phyloP scores from a whole-genome alignment of 2,888 invertebrate genomes.

The Agapetus fuscipes region DNA sequence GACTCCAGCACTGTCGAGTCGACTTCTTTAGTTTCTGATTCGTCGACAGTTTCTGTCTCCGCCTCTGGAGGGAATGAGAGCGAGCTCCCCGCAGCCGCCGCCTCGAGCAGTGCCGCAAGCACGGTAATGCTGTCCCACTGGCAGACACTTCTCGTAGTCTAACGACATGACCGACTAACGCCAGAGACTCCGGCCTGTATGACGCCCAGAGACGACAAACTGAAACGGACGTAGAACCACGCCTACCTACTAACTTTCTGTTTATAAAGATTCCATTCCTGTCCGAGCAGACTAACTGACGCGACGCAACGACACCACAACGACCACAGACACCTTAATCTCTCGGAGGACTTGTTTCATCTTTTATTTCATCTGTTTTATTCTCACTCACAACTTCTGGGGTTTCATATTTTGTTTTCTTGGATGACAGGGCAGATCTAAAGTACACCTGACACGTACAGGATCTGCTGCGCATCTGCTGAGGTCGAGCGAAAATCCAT shows the following conservation, averaged over 20 bases:
- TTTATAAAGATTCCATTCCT: no score
- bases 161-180: not conserved
- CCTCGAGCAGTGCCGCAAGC: not conserved
- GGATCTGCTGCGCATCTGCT: constrained; percentile 10
- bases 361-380: no score
- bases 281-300: no score
- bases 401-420: not conserved
- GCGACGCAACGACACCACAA: no score
- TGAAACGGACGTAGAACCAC: constrained; percentile 6
- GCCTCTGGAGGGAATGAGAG: constrained; percentile 1
- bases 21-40: constrained; percentile 3
- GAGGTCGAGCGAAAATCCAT: constrained; percentile 20
- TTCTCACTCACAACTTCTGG: no score
- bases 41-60: constrained; percentile 7
- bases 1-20: not conserved
- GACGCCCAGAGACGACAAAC: not conserved
- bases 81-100: constrained; percentile 6
- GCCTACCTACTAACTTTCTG: no score
- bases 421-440: constrained; percentile 11
- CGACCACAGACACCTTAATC: no score
- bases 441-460: constrained; percentile 19
- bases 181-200: not conserved
- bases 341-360: no score
- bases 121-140: constrained; percentile 3
- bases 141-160: not conserved